Evolutionary conservation across 2,888 invertebrate genomes (phyloP).

Genomic region (Mesopsocus fuscifrons): DNA sequence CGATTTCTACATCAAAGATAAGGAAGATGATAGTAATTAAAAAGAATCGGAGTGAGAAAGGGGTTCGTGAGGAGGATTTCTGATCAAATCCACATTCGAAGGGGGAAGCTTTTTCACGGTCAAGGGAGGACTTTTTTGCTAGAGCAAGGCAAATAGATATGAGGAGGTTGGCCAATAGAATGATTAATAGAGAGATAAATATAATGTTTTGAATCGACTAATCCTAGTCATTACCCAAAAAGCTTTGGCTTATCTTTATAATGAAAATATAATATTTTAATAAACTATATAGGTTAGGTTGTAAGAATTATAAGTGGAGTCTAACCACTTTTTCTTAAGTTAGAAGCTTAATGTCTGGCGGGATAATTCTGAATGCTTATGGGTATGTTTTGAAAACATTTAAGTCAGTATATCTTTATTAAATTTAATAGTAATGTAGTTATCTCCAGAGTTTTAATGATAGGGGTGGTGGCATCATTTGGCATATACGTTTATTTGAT

Average conservation of each 20-base stretch:
- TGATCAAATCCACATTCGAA: constrained; percentile 26
- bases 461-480: constrained; percentile 24
- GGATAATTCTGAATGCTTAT: too few relatives aligned
- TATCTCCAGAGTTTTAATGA: constrained; percentile 19
- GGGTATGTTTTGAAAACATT: constrained; percentile 25
- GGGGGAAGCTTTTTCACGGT: constrained; percentile 19
- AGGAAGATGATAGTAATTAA: constrained; percentile 18
- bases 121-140: constrained; percentile 16
- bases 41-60: constrained; percentile 24
- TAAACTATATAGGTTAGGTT: too few relatives aligned
- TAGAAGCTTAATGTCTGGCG: too few relatives aligned
- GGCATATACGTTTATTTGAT: constrained; percentile 27
- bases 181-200: constrained; percentile 23
- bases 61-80: constrained; percentile 20
- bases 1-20: constrained; percentile 22
- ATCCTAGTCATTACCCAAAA: too few relatives aligned
- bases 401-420: not conserved
- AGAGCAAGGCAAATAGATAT: constrained; percentile 31
- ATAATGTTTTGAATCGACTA: constrained; percentile 24
- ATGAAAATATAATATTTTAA: too few relatives aligned
- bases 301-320: too few relatives aligned
- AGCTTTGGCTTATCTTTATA: too few relatives aligned
- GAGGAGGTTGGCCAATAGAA: constrained; percentile 28
- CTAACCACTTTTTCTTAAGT: too few relatives aligned
- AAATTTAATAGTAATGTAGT: constrained; percentile 24